These are phyloP conservation scores for Globicephala melas DNA, from an alignment of 2,113 vertebrate genomes.

Conservation along the genomic window DNA sequence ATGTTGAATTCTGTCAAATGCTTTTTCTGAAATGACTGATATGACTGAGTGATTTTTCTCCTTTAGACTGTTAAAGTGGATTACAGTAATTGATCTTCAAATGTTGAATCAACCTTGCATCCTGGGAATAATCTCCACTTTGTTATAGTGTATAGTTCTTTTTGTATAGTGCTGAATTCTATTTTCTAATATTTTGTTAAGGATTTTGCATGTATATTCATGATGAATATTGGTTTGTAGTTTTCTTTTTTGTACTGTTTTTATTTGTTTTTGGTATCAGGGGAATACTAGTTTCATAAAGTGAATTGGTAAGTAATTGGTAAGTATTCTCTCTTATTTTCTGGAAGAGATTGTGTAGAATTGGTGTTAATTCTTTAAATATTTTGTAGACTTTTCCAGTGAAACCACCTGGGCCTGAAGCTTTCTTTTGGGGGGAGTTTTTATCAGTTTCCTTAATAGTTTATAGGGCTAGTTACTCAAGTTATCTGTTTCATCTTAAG, in stretches of 20 bases:
- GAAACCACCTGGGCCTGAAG: not conserved
- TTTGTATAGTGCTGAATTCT: not conserved
- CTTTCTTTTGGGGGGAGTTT: not conserved
- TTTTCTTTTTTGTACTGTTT: not conserved
- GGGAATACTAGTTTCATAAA: not conserved
- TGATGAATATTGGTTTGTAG: not conserved
- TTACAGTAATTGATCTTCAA: slow-evolving; percentile 1
- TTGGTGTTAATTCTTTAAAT: not conserved
- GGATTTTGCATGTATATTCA: not conserved
- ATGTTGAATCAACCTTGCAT: not conserved
- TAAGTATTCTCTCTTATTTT: not conserved
- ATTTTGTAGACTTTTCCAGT: not conserved
- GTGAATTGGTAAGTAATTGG: not conserved
- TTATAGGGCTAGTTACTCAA: not conserved
- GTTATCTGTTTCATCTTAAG: not conserved
- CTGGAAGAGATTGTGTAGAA: not conserved
- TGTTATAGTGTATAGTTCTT: not conserved
- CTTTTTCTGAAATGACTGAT: not conserved
- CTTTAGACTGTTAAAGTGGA: not conserved
- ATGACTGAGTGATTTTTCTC: not conserved
- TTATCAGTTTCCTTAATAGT: not conserved
- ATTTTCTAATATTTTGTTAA: not conserved
- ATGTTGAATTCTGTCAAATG: not conserved
- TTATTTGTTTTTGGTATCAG: not conserved
- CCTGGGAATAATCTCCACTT: not conserved